These are phyloP conservation scores for Dascyllus trimaculatus DNA, from an alignment of 2,113 vertebrate genomes.

Conservation along the genomic window DNA sequence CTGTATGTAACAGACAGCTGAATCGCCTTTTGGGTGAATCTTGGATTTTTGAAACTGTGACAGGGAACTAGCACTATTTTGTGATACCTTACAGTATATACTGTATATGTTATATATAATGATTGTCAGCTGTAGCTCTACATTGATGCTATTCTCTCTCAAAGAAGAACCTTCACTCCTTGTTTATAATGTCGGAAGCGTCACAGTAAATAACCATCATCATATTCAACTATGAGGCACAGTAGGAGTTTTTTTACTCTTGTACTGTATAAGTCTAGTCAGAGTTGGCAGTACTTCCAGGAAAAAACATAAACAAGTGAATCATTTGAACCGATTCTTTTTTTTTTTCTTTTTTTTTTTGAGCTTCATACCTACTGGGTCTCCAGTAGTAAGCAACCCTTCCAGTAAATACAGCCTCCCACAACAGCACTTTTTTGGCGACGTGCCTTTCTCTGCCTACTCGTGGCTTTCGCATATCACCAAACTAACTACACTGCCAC, in stretches of 20 bases:
- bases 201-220: neutral
- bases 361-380: slow-evolving; percentile 4
- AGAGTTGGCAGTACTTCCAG: neutral
- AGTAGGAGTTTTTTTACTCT: too few relatives aligned
- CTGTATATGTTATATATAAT: too few relatives aligned
- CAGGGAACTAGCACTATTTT: neutral
- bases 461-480: slow-evolving; percentile 11
- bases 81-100: neutral
- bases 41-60: too few relatives aligned
- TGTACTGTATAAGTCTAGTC: too few relatives aligned
- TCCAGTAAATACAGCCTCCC: slow-evolving; percentile 40
- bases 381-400: slow-evolving; percentile 28
- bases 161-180: neutral
- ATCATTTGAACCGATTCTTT: too few relatives aligned
- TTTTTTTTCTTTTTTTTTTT: neutral
- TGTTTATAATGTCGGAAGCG: neutral
- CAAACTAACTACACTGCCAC: slow-evolving; percentile 18
- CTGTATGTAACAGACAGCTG: neutral
- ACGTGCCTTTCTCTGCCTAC: slow-evolving; percentile 16
- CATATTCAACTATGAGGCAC: too few relatives aligned
- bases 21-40: too few relatives aligned
- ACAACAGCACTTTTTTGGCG: slow-evolving; percentile 46
- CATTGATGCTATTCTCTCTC: too few relatives aligned
- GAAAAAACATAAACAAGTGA: neutral
- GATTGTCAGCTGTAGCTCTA: too few relatives aligned